These are phyloP conservation scores for Liolophura sinensis DNA, from an alignment of 1,140 invertebrate genomes.

Conservation along the genomic window DNA sequence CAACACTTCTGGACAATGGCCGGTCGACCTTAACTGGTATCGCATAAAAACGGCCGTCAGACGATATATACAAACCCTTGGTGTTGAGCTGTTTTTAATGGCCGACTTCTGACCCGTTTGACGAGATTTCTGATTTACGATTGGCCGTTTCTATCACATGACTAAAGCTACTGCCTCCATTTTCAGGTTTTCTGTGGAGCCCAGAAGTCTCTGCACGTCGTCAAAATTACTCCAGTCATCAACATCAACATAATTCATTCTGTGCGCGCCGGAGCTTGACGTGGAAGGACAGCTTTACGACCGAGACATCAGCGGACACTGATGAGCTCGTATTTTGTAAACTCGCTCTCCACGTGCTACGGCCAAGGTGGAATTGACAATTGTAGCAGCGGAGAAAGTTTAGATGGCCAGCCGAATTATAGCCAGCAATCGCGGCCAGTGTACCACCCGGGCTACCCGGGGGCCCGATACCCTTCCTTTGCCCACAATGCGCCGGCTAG, in stretches of 20 bases:
- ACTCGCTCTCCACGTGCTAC: conserved; percentile 52
- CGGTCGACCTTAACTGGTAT: no score
- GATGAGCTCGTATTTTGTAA: conserved; percentile 56
- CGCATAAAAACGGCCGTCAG: no score
- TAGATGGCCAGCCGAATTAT: conserved; percentile 1
- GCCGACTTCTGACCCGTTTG: no score
- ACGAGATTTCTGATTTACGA: no score
- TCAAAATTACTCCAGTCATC: no score
- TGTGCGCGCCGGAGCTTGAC: conserved; percentile 32
- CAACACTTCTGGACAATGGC: no score
- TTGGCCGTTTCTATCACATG: no score
- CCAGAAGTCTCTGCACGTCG: no score
- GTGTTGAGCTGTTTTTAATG: no score
- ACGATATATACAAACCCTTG: no score
- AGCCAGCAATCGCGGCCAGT: conserved; percentile 24
- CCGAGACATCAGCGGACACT: conserved; percentile 25
- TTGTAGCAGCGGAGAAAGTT: conserved; percentile 29
- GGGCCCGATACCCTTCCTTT: conserved; percentile 25
- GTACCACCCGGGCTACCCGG: conserved; percentile 34
- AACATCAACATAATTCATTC: conserved; percentile 30
- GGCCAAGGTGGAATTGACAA: conserved; percentile 44
- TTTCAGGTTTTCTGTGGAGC: no score
- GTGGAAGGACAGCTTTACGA: conserved; percentile 45
- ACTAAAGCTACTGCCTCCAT: no score
- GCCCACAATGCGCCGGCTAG: conserved; percentile 24